Percentiles rank a stretch among this genome's conserved stretches.
Evolutionary conservation across 2,113 vertebrate species (phyloP).

Genomic region (Saguinus imperator): DNA sequence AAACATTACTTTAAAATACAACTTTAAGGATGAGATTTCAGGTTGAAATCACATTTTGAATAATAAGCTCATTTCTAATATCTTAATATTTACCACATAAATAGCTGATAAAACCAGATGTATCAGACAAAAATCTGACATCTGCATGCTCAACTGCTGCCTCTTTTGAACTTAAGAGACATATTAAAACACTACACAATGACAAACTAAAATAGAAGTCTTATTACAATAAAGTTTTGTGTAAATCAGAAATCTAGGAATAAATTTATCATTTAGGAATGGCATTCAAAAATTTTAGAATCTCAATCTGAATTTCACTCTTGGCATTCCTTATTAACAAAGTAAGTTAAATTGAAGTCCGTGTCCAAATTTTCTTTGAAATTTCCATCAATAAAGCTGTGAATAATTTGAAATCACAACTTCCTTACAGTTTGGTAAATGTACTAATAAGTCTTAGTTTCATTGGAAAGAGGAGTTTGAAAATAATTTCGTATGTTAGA

Average conservation of each 20-base stretch:
- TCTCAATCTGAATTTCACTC: background rate
- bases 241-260: background rate
- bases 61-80: background rate
- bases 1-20: slow-evolving; percentile 43
- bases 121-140: slow-evolving; percentile 55
- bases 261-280: background rate
- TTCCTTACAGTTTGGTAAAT: slow-evolving; percentile 9
- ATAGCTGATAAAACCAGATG: background rate
- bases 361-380: slow-evolving; percentile 49
- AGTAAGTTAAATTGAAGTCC: slow-evolving; percentile 40
- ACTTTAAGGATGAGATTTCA: background rate
- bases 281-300: background rate
- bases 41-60: background rate
- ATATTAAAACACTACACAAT: background rate
- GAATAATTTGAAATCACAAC: slow-evolving; percentile 30
- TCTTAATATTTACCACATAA: slow-evolving; percentile 33
- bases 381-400: slow-evolving; percentile 20
- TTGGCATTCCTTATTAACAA: slow-evolving; percentile 39
- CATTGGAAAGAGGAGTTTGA: slow-evolving; percentile 38
- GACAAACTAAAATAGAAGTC: background rate
- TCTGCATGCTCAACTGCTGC: background rate
- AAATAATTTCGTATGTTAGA: background rate
- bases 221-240: background rate
- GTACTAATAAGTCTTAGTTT: slow-evolving; percentile 17
- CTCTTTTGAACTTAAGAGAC: background rate